Evolutionary conservation across 2,888 invertebrate species (phyloP), one percentile per base, ranked within the genome.

Genomic region (Coleophora deauratella): DNA sequence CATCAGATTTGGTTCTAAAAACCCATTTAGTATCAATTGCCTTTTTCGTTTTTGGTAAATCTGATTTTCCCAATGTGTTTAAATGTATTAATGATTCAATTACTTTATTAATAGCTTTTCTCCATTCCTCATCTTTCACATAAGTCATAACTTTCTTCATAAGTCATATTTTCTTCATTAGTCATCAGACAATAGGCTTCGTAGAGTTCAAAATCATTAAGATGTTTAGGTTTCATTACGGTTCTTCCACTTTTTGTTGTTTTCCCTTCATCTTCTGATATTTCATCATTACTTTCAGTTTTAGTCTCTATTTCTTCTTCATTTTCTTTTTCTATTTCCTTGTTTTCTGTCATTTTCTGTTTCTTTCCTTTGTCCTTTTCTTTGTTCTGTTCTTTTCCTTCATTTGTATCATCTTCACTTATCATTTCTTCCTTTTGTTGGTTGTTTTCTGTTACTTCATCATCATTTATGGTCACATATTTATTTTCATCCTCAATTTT

Each of bases 21-120:
- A 40, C 40, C 40, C 40, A 40, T 40, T 36, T 40, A 4, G 40
- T 47, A 30, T 47, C 46, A 15, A 44, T 51, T n/a, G n/a, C n/a
- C n/a, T n/a, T n/a, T n/a, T n/a, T n/a, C n/a, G n/a, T n/a, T n/a
- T n/a, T n/a, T n/a, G 47, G 41, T 40, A 46, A 40, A 9, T 31
- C 13, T 15, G 32, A 2, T 40, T 33, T 28, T 28, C 35, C 14
- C 37, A 37, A 41, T 14, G 41, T 41, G 1, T 32, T 32, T 6
- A 36, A 2, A 11, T 37, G 6, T 15, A 36, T n/a, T 6, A 28
- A 27, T 32, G 32, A 2, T 8, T 32, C 8, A 21, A 38, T 4
- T 28, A 35, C 35, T 8, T 9, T 35, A 8, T 36, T 15, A 15
- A 38, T 38, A n/a, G 38, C 30, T 35, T 35, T 10, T 15, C 9